Conservation (phyloP, 1,140 invertebrate species). For the Drosophila elegans region DNA sequence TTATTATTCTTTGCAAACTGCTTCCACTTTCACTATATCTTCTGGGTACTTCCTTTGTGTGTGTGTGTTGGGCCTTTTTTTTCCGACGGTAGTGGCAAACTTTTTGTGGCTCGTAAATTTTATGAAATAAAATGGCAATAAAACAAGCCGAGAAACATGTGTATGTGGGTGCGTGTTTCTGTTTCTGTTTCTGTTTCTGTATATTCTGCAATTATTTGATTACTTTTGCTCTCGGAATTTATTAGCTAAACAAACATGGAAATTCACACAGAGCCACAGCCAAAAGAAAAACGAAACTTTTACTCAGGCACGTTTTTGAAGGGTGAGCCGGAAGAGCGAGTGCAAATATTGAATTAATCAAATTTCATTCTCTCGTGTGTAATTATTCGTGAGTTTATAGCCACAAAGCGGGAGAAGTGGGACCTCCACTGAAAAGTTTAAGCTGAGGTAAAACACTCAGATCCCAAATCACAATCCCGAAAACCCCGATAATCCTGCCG, state of each 20-base stretch:
- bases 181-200: slow-evolving; percentile 61
- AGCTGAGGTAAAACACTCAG: not conserved
- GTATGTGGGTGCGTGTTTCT: slow-evolving; percentile 17
- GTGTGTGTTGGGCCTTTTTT: slow-evolving; percentile 4
- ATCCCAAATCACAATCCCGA: slow-evolving; percentile 7
- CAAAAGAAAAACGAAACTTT: slow-evolving; percentile 25
- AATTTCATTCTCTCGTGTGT: slow-evolving; percentile 66
- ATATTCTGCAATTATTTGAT: slow-evolving; percentile 81
- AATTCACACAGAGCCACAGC: slow-evolving; percentile 26
- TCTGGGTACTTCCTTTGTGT: slow-evolving; percentile 27
- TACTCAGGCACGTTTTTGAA: slow-evolving; percentile 32
- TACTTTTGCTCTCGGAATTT: slow-evolving; percentile 75
- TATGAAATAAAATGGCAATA: slow-evolving; percentile 82
- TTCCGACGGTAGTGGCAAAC: slow-evolving; percentile 44
- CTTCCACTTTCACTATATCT: slow-evolving; percentile 34
- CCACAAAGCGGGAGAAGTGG: slow-evolving; percentile 12
- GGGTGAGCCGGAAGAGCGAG: slow-evolving; percentile 1
- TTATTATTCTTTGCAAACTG: slow-evolving; percentile 46
- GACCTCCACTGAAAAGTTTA: slow-evolving; percentile 13
- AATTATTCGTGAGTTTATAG: slow-evolving; percentile 67
- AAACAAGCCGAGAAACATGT: slow-evolving; percentile 66
- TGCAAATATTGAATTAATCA: slow-evolving; percentile 79
- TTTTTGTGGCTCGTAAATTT: slow-evolving; percentile 79
- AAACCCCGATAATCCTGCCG: slow-evolving; percentile 36
- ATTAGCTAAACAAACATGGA: slow-evolving; percentile 80